These are phyloP conservation scores for Chelon auratus DNA, from an alignment of 2,797 vertebrate genomes.

Conservation along the genomic window DNA sequence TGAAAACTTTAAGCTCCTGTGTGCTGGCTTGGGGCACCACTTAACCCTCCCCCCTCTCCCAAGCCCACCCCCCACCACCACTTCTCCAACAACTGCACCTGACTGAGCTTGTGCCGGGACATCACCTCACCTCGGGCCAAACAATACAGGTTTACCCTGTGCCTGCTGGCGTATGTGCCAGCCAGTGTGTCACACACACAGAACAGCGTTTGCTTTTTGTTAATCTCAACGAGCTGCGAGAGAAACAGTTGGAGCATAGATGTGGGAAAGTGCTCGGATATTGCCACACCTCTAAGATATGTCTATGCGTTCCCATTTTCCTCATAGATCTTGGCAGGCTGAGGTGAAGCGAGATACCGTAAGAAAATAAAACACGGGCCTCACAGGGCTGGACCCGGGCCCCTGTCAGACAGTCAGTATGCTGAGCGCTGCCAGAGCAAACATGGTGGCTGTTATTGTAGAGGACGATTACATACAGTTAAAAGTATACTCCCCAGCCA, in stretches of 20 bases:
- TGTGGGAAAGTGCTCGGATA: conserved; percentile 50
- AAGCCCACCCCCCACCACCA: conserved; percentile 11
- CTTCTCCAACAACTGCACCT: conserved; percentile 55
- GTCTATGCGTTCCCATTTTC: conserved; percentile 59
- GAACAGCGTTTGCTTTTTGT: conserved; percentile 15
- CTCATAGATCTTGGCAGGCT: conserved; percentile 67
- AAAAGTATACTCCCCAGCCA: conserved; percentile 57
- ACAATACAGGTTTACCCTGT: conserved; percentile 23
- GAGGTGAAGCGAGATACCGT: conserved; percentile 67
- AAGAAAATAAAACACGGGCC: conserved; percentile 74
- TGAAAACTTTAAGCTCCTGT: conserved; percentile 73
- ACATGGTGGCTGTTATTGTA: conserved; percentile 74
- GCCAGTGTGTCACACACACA: conserved; percentile 8
- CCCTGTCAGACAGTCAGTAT: conserved; percentile 49
- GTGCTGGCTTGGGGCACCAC: conserved; percentile 65
- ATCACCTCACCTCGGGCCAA: conserved; percentile 47
- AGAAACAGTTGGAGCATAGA: conserved; percentile 34
- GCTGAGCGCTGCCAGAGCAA: conserved; percentile 69
- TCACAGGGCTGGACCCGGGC: conserved; percentile 47
- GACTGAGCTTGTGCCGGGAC: conserved; percentile 65
- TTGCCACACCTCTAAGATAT: conserved; percentile 51
- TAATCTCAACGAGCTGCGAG: conserved; percentile 32
- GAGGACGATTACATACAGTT: conserved; percentile 75
- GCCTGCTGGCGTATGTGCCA: conserved; percentile 47
- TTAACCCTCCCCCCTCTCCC: conserved; percentile 53